Evolutionary conservation across 2,888 invertebrate species (phyloP).

Genomic region (Conistra vaccinii): DNA sequence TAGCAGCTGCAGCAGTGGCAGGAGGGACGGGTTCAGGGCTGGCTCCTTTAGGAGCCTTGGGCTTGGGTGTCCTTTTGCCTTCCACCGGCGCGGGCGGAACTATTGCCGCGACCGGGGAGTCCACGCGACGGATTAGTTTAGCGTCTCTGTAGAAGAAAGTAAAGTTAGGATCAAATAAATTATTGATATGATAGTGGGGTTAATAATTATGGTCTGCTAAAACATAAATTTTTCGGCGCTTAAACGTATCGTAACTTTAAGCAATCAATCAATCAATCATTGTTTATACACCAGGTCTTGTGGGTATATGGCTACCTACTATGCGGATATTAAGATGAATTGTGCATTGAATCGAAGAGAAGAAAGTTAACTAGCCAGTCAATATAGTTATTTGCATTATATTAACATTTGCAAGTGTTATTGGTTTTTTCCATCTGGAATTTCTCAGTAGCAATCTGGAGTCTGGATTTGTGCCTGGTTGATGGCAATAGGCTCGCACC

Average conservation of each 20-base stretch:
- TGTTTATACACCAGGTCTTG: too few relatives aligned
- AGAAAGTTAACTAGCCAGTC: too few relatives aligned
- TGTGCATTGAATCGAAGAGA: too few relatives aligned
- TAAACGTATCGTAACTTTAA: background rate
- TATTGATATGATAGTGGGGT: background rate
- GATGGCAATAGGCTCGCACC: too few relatives aligned
- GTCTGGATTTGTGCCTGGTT: too few relatives aligned
- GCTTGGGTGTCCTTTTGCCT: slow-evolving; percentile 91
- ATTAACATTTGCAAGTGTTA: too few relatives aligned
- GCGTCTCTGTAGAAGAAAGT: slow-evolving; percentile 78
- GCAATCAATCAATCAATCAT: too few relatives aligned
- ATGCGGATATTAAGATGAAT: too few relatives aligned
- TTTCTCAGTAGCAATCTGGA: too few relatives aligned
- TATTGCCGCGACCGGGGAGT: slow-evolving; percentile 78
- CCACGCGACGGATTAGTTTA: slow-evolving; percentile 81
- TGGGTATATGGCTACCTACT: too few relatives aligned
- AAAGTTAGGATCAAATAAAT: background rate
- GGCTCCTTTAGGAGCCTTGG: slow-evolving; percentile 91
- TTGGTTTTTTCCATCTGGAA: too few relatives aligned
- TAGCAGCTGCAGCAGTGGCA: slow-evolving; percentile 76
- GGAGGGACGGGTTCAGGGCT: slow-evolving; percentile 85
- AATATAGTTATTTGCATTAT: too few relatives aligned
- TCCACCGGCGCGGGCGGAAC: slow-evolving; percentile 70
- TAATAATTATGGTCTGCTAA: background rate
- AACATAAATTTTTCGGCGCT: background rate